phyloP scores from a whole-genome alignment of 2,113 vertebrate species.

The Anarhynchus alexandrinus region DNA sequence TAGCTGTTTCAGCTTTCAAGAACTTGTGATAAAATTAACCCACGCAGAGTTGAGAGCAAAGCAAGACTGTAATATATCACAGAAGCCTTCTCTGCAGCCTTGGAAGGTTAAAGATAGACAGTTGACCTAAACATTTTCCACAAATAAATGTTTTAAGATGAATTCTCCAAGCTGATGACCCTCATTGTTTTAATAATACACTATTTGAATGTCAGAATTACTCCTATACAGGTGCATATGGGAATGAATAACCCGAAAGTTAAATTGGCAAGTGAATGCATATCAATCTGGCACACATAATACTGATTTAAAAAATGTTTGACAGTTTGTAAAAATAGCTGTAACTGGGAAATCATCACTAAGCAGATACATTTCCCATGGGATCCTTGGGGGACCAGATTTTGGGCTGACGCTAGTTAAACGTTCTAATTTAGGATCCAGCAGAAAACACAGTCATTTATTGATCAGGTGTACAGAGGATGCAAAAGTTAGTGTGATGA shows the following conservation, averaged over 20 bases:
- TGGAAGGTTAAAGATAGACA: neutral
- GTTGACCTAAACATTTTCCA: neutral
- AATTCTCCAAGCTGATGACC: neutral
- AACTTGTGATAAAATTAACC: slow-evolving; percentile 28
- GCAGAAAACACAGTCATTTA: neutral
- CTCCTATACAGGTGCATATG: neutral
- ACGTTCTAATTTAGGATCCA: neutral
- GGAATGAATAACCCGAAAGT: neutral
- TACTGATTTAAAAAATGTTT: neutral
- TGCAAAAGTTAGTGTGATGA: neutral
- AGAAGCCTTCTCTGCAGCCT: neutral
- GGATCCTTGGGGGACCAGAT: neutral
- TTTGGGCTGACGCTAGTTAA: neutral
- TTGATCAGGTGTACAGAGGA: neutral
- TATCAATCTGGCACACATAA: neutral
- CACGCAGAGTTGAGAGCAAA: neutral
- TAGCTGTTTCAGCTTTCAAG: neutral
- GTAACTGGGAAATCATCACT: neutral
- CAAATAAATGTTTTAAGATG: neutral
- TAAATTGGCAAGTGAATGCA: neutral
- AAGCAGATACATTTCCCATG: neutral
- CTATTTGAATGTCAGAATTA: neutral
- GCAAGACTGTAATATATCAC: neutral
- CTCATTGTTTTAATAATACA: neutral
- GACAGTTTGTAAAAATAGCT: slow-evolving; percentile 26